Conservation (phyloP, 2,113 vertebrate genomes). For the Collichthys lucidus region DNA sequence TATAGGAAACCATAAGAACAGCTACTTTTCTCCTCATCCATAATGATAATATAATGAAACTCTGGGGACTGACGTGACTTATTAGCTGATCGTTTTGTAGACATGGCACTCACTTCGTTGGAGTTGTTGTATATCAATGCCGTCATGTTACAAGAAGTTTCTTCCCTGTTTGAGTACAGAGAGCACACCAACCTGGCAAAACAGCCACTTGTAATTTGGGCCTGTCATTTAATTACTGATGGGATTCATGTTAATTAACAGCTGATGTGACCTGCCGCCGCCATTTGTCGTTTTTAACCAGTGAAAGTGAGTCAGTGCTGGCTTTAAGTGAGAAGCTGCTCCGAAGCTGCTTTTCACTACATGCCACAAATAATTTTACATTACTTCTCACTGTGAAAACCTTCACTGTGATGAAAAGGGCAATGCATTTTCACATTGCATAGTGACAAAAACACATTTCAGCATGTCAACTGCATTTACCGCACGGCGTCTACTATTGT, state of each 20-base stretch:
- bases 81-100: no score
- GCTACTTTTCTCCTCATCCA: no score
- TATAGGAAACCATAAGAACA: no score
- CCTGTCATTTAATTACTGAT: not conserved
- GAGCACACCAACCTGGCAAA: not conserved
- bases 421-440: not conserved
- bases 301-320: not conserved
- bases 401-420: not conserved
- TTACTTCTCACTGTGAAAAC: not conserved
- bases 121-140: not conserved
- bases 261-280: not conserved
- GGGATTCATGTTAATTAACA: not conserved
- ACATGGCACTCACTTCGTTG: not conserved
- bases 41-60: no score
- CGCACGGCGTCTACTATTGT: not conserved
- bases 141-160: not conserved
- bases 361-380: not conserved
- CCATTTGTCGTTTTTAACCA: not conserved
- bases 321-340: not conserved
- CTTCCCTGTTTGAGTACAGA: not conserved
- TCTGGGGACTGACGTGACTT: no score
- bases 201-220: slow-evolving; percentile 10
- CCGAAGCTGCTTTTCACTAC: not conserved
- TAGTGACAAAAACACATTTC: slow-evolving; percentile 16
- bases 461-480: not conserved